These are phyloP conservation scores for Hyphantria cunea DNA, from an alignment of 1,140 invertebrate genomes.

Conservation along the genomic window DNA sequence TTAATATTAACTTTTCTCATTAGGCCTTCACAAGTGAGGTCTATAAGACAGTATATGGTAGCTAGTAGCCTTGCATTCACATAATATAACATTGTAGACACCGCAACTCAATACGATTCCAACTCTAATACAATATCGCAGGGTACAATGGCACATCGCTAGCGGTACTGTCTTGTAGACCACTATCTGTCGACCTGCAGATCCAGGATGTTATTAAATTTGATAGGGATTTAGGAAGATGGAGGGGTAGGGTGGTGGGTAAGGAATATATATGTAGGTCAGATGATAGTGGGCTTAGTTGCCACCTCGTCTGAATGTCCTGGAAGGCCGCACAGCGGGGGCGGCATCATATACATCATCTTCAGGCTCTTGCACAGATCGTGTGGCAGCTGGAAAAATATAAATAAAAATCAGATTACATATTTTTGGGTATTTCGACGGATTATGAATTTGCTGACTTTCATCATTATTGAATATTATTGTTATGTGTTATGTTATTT, in stretches of 20 bases:
- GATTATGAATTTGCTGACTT: no score
- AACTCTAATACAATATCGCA: constrained; percentile 16
- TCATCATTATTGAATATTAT: no score
- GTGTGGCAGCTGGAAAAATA: constrained; percentile 49
- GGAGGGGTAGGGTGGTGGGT: constrained; percentile 12
- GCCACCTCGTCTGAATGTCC: constrained; percentile 58
- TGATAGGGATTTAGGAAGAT: constrained; percentile 14
- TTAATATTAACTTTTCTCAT: background rate
- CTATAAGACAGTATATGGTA: constrained; percentile 8
- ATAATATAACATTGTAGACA: background rate
- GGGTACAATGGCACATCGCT: background rate
- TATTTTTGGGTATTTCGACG: no score
- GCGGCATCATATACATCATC: constrained; percentile 59
- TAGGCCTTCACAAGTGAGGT: background rate
- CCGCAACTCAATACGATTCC: constrained; percentile 3
- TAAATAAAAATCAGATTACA: background rate
- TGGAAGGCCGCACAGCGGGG: constrained; percentile 50
- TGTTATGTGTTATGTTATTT: no score
- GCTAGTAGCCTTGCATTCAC: constrained; percentile 12
- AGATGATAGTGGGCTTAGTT: constrained; percentile 38
- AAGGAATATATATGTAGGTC: constrained; percentile 6
- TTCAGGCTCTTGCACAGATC: constrained; percentile 53
- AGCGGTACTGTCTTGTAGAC: constrained; percentile 5
- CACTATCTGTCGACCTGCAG: background rate
- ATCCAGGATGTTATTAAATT: constrained; percentile 4